Percentiles rank a stretch among this genome's conserved stretches.
Conservation (phyloP, 64 coral and sea anemone genomes). For the Cladopsammia gracilis region DNA sequence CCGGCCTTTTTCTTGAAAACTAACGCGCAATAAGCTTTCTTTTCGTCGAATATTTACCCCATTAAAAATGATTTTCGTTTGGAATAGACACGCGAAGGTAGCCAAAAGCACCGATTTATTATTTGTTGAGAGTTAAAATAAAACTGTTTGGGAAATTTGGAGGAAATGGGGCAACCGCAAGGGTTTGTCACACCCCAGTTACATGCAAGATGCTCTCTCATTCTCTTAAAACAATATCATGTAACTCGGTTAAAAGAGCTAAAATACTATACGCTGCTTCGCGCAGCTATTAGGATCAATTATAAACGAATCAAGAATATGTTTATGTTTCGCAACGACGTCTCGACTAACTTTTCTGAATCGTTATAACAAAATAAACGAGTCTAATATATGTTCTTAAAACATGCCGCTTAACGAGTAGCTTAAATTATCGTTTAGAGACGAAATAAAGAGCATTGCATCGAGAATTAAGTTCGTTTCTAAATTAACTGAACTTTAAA, state of each 20-base stretch:
- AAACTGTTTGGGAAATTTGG: not conserved
- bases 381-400: not conserved
- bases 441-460: too few species aligned
- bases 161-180: not conserved
- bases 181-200: not conserved
- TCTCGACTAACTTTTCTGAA: not conserved
- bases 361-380: not conserved
- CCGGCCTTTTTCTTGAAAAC: not conserved
- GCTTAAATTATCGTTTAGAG: not conserved
- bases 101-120: not conserved
- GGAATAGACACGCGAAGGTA: not conserved
- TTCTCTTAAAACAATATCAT: not conserved
- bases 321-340: not conserved
- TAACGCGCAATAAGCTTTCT: not conserved
- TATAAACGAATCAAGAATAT: constrained; percentile 48
- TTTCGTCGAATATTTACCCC: not conserved
- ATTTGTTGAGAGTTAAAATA: not conserved
- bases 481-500: not conserved
- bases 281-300: constrained; percentile 21
- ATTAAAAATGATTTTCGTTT: not conserved
- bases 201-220: not conserved
- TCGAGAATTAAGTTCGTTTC: not conserved
- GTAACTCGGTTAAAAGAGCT: not conserved
- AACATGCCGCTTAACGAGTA: not conserved
- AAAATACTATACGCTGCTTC: not conserved